Base-by-base conservation (phyloP, 2,113 vertebrate species). In the Smithornis capensis region DNA sequence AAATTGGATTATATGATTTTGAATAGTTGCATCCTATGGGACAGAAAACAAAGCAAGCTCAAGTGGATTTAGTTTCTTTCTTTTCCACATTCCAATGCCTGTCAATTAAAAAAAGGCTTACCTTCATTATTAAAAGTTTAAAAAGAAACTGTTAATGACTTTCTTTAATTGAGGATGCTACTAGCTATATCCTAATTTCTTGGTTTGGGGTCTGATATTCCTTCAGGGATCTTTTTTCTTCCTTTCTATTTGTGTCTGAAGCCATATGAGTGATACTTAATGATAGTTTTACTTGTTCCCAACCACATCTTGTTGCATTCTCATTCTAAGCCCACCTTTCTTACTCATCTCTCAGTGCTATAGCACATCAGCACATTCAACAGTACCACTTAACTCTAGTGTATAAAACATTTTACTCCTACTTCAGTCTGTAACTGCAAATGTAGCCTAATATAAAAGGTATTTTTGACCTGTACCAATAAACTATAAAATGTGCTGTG, bases 381-480 rank as follows among this genome's bases (percentile, higher is more conserved):
- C 57, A 91, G 29, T 87, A 78, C 35, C 33, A 75, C 65, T 91
- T 81, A 81, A 75, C 53, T 78, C 19, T 49, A 57, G 60, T 40
- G 31, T 56, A 37, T 91, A 91, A 95, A 95, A 45, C 40, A 84
- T 71, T 95, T 92, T 87, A 47, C 31, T 87, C 24, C 31, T 84
- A 19, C 35, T 96, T 86, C 52, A 71, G 35, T 77, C 55, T 88
- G 14, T 86, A 93, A 83, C 68, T 90, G 52, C 83, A 84, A 47
- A 76, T 87, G 75, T 91, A 69, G 53, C 38, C 28, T 85, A 92
- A 92, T 79, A 84, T 95, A 94, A 94, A 56, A 27, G 62, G 8
- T 49, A 64, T 62, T 95, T 97, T 89, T 91, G 57, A 87, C 70
- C 62, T 89, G 62, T 73, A 27, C 75, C 84, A 62, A 67, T 94